Evolutionary conservation across 2,888 invertebrate genomes (phyloP), one percentile per base, ranked within the genome.

Genomic region (Adineta ricciae): DNA sequence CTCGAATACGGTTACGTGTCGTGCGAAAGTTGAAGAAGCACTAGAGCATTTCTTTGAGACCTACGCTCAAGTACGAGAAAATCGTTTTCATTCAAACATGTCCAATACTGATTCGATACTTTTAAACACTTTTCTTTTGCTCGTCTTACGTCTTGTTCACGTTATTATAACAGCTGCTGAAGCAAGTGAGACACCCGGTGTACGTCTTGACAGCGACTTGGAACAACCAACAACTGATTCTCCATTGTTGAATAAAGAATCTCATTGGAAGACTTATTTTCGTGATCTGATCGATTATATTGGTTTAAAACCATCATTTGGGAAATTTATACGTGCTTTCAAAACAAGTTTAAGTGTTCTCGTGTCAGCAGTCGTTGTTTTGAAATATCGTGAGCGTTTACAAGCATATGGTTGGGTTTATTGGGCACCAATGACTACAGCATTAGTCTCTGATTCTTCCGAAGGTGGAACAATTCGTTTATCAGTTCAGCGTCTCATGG

Each of bases 381-480:
- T 78, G 14, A 41, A 11, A 41, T 78, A 24, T n/a, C 38, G 41
- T 19, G 41, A 78, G 24, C 78, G 78, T 78, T 32, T 78, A n/a
- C 21, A 78, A 38, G 78, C 78, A 19, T 24, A 24, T 16, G 19
- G 19, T 78, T 78, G 78, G 78, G 78, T 78, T 11, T 41, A 78
- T 78, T 78, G 78, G 78, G 78, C 78, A 38, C 78, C 78, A 41
- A 78, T 78, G 78, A 78, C 78, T 41, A 78, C 78, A 24, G 78
- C 41, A 24, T 32, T 78, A 21, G 41, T 78, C n/a, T 38, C 78
- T 24, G 78, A 78, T 24, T 24, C 78, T 21, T 41, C 38, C 0
- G 78, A 78, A 41, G 78, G 78, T 41, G 41, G 78, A 24, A 41
- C 78, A 11, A 11, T 78, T 41, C 38, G 78, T 41, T 41, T 41